Conservation (phyloP, 2,113 vertebrate genomes). For the Leptocoma aspasia region DNA sequence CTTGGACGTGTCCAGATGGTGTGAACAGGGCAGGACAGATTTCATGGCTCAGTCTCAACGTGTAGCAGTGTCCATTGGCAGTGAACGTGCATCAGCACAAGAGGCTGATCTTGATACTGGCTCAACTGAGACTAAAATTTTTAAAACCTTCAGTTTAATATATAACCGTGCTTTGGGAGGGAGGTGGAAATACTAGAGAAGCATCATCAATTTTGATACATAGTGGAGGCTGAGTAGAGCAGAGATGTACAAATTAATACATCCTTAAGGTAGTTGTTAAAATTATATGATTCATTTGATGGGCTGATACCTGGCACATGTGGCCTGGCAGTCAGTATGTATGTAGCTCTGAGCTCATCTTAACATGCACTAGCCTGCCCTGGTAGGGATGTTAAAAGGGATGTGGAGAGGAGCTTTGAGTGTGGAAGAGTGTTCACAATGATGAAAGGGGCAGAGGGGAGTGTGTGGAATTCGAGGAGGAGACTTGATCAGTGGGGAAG, state of each 20-base stretch:
- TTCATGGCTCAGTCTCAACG: neutral
- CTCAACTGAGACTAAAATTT: neutral
- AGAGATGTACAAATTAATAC: neutral
- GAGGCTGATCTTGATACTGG: neutral
- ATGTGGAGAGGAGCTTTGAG: fast-evolving
- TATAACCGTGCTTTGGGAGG: neutral
- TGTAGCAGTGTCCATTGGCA: neutral
- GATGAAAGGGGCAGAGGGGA: neutral
- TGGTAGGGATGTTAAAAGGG: neutral
- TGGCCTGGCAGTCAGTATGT: neutral
- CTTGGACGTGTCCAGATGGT: fast-evolving
- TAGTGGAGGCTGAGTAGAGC: neutral
- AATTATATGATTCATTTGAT: neutral
- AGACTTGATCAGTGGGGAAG: neutral
- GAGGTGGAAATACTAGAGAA: neutral
- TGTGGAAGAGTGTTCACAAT: neutral
- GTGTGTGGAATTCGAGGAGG: neutral
- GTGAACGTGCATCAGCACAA: fast-evolving
- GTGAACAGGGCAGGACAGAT: neutral
- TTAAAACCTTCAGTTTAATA: neutral
- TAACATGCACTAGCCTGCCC: neutral
- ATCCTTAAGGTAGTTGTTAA: neutral
- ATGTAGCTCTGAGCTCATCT: fast-evolving
- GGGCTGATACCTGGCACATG: neutral
- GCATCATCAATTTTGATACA: neutral